These are phyloP conservation scores for Ornithoptera priamus DNA, from an alignment of 2,888 invertebrate species.

Conservation along the genomic window DNA sequence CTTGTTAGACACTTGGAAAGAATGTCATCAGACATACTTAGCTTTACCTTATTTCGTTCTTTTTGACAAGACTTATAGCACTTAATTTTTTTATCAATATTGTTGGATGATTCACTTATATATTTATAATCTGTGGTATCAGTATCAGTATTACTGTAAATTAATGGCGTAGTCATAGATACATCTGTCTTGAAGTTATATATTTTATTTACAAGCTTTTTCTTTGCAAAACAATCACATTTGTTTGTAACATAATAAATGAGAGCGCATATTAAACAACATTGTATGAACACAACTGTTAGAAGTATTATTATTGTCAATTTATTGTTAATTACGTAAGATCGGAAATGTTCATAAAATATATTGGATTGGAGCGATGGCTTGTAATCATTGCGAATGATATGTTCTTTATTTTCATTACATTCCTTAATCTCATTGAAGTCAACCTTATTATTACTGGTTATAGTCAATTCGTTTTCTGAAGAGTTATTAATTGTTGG, in stretches of 20 bases:
- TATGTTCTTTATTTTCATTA: neutral
- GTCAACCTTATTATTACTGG: slow-evolving; percentile 32
- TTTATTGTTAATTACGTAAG: slow-evolving; percentile 40
- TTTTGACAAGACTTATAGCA: slow-evolving; percentile 68
- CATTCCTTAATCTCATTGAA: neutral
- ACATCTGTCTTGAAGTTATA: slow-evolving; percentile 63
- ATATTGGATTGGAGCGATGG: neutral
- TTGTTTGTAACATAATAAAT: slow-evolving; percentile 46
- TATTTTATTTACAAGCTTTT: slow-evolving; percentile 51
- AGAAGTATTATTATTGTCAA: slow-evolving; percentile 44
- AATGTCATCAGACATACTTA: slow-evolving; percentile 68
- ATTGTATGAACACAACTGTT: slow-evolving; percentile 51
- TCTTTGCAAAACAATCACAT: slow-evolving; percentile 44
- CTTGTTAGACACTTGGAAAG: slow-evolving; percentile 65
- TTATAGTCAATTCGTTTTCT: slow-evolving; percentile 49
- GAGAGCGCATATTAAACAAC: slow-evolving; percentile 55
- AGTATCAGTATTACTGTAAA: slow-evolving; percentile 61
- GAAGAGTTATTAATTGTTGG: slow-evolving; percentile 35
- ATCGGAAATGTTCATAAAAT: slow-evolving; percentile 1
- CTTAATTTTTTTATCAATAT: slow-evolving; percentile 58
- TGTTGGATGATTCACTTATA: slow-evolving; percentile 53
- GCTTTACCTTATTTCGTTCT: slow-evolving; percentile 47
- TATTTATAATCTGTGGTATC: slow-evolving; percentile 60
- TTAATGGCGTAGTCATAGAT: slow-evolving; percentile 66
- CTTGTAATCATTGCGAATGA: neutral